Evolutionary conservation across 2,113 vertebrate genomes (phyloP).

Genomic region (Amazona vittata): DNA sequence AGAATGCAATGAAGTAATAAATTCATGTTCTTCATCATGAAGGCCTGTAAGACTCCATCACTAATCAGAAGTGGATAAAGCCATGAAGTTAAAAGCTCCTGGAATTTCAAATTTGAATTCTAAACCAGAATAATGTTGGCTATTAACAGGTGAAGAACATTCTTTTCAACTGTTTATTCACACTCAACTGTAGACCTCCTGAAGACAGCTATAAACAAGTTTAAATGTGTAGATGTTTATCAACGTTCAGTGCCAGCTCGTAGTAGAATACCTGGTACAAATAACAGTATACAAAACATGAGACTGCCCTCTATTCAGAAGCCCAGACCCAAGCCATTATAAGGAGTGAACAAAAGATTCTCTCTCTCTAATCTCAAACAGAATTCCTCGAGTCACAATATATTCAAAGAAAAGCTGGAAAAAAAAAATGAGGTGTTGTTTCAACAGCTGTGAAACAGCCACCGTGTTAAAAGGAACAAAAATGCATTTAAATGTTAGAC

Average conservation of each 20-base stretch:
- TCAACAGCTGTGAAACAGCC: background rate
- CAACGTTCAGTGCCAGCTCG: background rate
- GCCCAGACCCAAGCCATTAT: background rate
- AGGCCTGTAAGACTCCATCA: background rate
- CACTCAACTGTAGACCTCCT: background rate
- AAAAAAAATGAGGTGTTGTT: background rate
- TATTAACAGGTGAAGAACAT: background rate
- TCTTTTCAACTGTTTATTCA: background rate
- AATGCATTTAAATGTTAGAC: background rate
- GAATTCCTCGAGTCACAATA: background rate
- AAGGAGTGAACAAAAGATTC: background rate
- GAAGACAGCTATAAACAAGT: background rate
- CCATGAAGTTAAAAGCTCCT: background rate
- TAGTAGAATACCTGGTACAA: background rate
- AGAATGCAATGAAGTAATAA: background rate
- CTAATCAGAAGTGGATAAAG: slow-evolving; percentile 12
- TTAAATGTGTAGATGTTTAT: background rate
- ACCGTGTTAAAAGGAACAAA: background rate
- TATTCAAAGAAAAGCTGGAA: background rate
- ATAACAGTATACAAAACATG: background rate
- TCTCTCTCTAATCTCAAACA: background rate
- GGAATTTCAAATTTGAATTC: background rate
- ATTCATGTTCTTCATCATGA: background rate
- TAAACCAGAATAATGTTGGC: background rate
- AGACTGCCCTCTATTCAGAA: background rate